Evolutionary conservation across 2,888 invertebrate genomes (phyloP), one percentile per base, ranked within the genome.

Genomic region (Eupithecia vulgata): DNA sequence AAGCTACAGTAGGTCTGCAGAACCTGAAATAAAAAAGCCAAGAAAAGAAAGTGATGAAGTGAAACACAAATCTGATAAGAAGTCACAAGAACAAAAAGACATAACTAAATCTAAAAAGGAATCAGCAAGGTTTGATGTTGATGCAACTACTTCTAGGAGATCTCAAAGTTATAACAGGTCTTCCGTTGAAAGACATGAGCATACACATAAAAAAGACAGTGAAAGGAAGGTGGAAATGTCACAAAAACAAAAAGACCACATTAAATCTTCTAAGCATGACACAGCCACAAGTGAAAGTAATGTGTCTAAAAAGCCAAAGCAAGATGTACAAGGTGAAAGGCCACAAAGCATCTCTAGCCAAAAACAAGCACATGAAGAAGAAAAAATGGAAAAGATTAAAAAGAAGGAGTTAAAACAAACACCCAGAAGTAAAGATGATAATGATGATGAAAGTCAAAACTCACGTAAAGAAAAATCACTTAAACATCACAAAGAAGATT

Each of bases 281-380:
- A 13, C 13, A 42, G 25, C 21, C 7, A 59, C 62, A 76, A 68
- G 52, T 67, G 68, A 78, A 35, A 71, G 73, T 57, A 30, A 42
- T 64, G 48, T 59, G 48, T 45, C 65, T 35, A 71, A 34, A 59
- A 66, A 71, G 21, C 64, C 57, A 25, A 70, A 12, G 59, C 67
- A 45, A 68, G 66, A 74, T 69, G 15, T 57, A 68, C 68, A 67
- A 67, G 61, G 48, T 34, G 74, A 66, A 37, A 67, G 57, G 67
- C 13, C 30, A 35, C 67, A 73, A 52, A 81, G 71, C 17, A 42
- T 40, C 48, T 78, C 83, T 42, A 77, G 71, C 64, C 70, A 71
- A 67, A 64, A 73, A 37, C 70, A 65, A 52, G 30, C 66, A 34
- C 66, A 48, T 42, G 73, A 74, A 69, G 57, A 61, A 45, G 42